Percentiles rank a stretch among this genome's conserved stretches.
phyloP scores from a whole-genome alignment of 2,888 invertebrate species.

The Ophion costatus region DNA sequence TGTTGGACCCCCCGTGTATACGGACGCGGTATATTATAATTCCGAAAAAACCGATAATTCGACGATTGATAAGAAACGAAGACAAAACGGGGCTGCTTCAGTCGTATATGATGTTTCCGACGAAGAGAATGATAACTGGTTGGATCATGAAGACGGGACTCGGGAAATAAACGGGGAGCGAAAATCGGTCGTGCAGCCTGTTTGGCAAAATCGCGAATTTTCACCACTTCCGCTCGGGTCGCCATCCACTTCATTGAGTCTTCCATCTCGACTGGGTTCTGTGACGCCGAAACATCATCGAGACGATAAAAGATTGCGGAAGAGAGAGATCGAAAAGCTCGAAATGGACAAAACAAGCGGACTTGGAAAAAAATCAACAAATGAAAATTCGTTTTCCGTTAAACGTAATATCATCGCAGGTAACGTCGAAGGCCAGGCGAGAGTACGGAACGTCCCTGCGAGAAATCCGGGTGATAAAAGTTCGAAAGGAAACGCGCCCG shows the following conservation, averaged over 20 bases:
- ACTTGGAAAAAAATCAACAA: too few relatives aligned
- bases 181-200: slow-evolving; percentile 10
- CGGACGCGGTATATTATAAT: slow-evolving; percentile 13
- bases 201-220: slow-evolving; percentile 53
- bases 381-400: too few relatives aligned
- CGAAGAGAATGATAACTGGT: neutral
- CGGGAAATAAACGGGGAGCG: neutral
- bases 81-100: neutral
- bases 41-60: neutral
- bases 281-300: neutral
- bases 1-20: neutral
- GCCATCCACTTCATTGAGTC: neutral
- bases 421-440: neutral
- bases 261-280: neutral
- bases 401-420: neutral
- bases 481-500: neutral
- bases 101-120: neutral
- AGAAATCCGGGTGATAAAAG: neutral
- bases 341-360: too few relatives aligned
- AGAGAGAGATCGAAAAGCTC: slow-evolving; percentile 1
- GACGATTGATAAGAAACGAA: slow-evolving; percentile 9
- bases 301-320: neutral
- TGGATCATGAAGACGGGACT: neutral
- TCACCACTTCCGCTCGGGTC: slow-evolving; percentile 18
- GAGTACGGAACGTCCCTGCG: neutral